Percentiles rank a stretch among this genome's conserved stretches.
These are phyloP conservation scores for Magallana ariakensis DNA, from an alignment of 1,140 invertebrate species.

Conservation along the genomic window DNA sequence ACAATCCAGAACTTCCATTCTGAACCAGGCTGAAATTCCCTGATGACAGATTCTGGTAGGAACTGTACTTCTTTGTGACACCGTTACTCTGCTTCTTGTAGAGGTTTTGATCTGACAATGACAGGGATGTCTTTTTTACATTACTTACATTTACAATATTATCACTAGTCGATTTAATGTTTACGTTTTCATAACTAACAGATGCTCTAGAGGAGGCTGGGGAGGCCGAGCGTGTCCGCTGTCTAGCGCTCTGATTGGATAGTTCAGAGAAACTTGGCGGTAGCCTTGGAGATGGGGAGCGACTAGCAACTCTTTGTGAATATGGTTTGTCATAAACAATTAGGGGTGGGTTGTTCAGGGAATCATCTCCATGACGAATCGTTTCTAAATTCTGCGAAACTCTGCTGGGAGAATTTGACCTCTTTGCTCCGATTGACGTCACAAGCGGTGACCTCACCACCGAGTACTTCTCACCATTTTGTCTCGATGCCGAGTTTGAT, in stretches of 20 bases:
- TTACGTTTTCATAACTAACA: not conserved
- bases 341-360: not conserved
- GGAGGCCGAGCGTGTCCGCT: not conserved
- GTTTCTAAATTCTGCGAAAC: not conserved
- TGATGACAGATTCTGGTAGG: not conserved
- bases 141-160: not conserved
- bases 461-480: not conserved
- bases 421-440: not conserved
- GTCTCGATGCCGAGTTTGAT: not conserved
- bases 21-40: not conserved
- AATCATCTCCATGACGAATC: not conserved
- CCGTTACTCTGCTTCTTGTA: conserved; percentile 6
- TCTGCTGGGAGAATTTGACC: not conserved
- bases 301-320: not conserved
- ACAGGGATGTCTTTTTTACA: not conserved
- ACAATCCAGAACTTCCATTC: not conserved
- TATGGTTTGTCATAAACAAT: not conserved
- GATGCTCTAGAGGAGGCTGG: not conserved
- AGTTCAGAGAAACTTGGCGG: not conserved
- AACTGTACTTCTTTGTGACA: not conserved
- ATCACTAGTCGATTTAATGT: not conserved
- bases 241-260: not conserved
- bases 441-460: not conserved
- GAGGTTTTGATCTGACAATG: conserved; percentile 1
- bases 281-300: not conserved